Evolutionary conservation across 2,797 vertebrate genomes (phyloP).

Genomic region (Chaetophractus vellerosus): DNA sequence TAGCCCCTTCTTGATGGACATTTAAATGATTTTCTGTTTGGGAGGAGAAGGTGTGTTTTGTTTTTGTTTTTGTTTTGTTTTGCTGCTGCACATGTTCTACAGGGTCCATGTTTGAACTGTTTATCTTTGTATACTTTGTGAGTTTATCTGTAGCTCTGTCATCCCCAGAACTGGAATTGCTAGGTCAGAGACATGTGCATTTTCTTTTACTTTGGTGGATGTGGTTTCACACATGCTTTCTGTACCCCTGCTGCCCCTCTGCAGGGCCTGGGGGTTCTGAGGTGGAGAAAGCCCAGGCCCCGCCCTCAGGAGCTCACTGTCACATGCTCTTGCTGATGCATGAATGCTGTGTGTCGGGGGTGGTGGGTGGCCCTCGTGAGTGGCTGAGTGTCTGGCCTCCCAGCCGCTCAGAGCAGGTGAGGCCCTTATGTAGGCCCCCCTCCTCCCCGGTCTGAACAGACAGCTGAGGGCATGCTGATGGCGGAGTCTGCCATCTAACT

Average conservation of each 20-base stretch:
- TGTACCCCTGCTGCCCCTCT: neutral
- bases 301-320: neutral
- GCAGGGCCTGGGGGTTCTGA: neutral
- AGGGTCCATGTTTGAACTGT: neutral
- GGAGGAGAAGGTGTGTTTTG: neutral
- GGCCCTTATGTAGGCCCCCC: neutral
- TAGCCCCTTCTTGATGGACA: neutral
- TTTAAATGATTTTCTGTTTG: conserved; percentile 21
- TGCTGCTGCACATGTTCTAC: neutral
- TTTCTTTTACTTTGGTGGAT: conserved; percentile 33
- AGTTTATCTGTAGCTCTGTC: neutral
- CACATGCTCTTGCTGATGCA: fast-evolving
- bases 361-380: neutral
- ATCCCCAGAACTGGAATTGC: neutral
- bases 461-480: neutral
- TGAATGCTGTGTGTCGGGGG: no score
- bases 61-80: conserved; percentile 62
- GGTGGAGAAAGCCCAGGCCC: neutral
- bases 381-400: neutral
- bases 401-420: neutral
- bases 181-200: neutral
- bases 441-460: neutral
- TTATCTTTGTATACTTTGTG: conserved; percentile 30
- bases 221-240: neutral
- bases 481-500: neutral